phyloP scores from a whole-genome alignment of 2,113 vertebrate species.

The Urocynchramus pylzowi region DNA sequence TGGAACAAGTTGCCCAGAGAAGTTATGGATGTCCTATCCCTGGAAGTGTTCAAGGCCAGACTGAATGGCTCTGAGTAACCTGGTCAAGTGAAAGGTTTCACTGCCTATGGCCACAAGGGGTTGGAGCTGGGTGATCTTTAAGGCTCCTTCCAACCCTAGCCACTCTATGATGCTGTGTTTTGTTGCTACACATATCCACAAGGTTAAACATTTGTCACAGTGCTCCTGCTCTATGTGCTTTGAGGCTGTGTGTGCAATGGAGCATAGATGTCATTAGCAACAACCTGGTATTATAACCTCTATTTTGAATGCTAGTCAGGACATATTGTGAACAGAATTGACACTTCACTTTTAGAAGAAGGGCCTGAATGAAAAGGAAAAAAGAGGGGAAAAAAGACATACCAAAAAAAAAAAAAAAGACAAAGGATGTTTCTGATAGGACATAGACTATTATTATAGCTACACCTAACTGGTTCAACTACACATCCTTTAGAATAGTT shows the following conservation, averaged over 20 bases:
- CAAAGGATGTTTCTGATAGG: neutral
- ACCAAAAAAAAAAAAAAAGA: neutral
- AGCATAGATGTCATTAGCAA: neutral
- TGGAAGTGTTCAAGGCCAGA: neutral
- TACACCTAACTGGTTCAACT: neutral
- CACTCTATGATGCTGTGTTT: neutral
- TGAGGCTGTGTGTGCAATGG: neutral
- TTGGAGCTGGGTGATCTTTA: neutral
- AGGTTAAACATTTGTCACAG: neutral
- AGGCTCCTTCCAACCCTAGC: neutral
- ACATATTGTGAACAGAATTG: neutral
- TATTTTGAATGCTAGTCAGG: neutral
- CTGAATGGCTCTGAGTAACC: neutral
- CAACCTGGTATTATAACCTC: neutral
- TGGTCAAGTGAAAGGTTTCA: neutral
- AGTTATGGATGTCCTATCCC: neutral
- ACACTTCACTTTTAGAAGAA: neutral
- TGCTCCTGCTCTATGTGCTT: neutral
- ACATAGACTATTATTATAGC: neutral
- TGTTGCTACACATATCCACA: neutral
- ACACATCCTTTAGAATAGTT: neutral
- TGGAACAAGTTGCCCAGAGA: neutral
- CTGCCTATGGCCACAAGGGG: no score
- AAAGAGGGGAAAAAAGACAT: accelerated
- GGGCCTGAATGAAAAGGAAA: neutral